Evolutionary conservation across 2,113 vertebrate species (phyloP).

Genomic region (Hiodon alosoides): DNA sequence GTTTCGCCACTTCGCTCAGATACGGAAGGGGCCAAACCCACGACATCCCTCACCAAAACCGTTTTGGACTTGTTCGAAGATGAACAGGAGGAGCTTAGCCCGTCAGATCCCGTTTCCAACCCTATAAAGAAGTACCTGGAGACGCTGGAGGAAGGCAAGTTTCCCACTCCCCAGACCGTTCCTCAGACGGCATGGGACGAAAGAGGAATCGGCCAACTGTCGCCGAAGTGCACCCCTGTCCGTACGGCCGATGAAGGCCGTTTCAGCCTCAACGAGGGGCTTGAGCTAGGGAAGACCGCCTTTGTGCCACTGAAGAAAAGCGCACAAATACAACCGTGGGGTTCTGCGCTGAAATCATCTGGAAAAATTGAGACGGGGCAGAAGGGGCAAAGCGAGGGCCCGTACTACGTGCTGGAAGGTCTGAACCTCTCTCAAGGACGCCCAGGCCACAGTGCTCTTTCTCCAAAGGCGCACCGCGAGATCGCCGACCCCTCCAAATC

Average conservation of each 20-base stretch:
- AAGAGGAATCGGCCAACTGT: background rate
- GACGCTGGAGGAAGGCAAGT: constrained; percentile 52
- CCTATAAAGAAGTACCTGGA: constrained; percentile 67
- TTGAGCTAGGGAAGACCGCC: constrained; percentile 52
- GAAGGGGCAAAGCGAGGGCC: constrained; percentile 5
- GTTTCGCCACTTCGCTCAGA: constrained; percentile 62
- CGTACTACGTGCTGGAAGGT: background rate
- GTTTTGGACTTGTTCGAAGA: constrained; percentile 65
- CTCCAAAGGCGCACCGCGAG: background rate
- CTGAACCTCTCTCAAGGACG: background rate
- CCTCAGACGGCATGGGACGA: background rate
- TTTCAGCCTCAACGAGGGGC: constrained; percentile 40
- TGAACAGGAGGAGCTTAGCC: constrained; percentile 51
- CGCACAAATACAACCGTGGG: constrained; percentile 35
- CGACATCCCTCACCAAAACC: constrained; percentile 59
- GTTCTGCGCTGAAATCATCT: constrained; percentile 20
- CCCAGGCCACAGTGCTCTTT: background rate
- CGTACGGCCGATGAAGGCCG: constrained; percentile 36
- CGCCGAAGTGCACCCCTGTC: constrained; percentile 6
- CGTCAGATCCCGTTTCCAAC: constrained; percentile 41
- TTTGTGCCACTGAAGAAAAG: constrained; percentile 63
- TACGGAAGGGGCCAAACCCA: constrained; percentile 42
- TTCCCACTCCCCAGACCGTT: background rate
- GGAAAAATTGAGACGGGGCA: constrained; percentile 22
- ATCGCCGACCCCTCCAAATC: constrained; percentile 3